These are phyloP conservation scores for Halcyon smyrnensis DNA, from an alignment of 2,797 vertebrate genomes.

Conservation along the genomic window DNA sequence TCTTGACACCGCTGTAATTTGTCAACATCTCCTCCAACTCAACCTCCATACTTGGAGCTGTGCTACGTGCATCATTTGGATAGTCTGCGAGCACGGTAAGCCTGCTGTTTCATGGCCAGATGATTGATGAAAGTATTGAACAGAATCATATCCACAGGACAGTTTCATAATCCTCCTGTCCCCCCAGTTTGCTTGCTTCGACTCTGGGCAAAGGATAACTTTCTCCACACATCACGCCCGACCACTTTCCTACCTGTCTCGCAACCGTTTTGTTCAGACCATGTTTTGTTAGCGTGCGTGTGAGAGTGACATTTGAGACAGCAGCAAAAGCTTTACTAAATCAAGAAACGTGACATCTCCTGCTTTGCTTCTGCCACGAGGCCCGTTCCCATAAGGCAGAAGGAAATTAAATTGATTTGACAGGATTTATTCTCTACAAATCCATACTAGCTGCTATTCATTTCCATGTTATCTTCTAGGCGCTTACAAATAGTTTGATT, in stretches of 20 bases:
- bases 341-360: neutral
- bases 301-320: neutral
- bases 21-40: neutral
- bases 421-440: constrained; percentile 35
- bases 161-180: neutral
- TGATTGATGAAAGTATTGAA: neutral
- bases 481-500: constrained; percentile 21
- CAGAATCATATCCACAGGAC: neutral
- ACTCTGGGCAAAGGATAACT: neutral
- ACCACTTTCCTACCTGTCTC: neutral
- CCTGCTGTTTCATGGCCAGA: neutral
- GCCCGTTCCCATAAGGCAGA: neutral
- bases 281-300: neutral
- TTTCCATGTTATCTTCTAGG: constrained; percentile 34
- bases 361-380: neutral
- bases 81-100: neutral
- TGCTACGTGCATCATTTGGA: neutral
- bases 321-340: neutral
- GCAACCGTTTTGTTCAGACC: neutral
- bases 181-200: neutral
- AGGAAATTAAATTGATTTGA: constrained; percentile 41
- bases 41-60: neutral
- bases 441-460: constrained; percentile 1
- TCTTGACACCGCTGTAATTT: neutral
- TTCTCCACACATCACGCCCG: neutral